Evolutionary conservation across 2,113 vertebrate species (phyloP), one percentile per base, ranked within the genome.

Genomic region (Entelurus aequoreus): DNA sequence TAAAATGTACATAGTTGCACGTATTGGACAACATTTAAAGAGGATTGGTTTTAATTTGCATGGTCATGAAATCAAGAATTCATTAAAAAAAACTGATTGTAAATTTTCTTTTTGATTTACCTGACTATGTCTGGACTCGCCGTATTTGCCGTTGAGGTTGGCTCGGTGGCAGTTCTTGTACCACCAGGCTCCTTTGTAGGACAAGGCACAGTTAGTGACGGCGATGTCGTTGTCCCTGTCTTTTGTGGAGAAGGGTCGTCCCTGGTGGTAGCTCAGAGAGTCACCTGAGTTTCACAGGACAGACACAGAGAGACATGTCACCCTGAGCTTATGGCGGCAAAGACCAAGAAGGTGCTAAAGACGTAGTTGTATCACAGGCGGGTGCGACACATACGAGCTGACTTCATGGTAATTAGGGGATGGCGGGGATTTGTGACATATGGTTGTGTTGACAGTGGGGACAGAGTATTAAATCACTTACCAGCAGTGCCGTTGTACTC

Each of bases 151-250:
- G 0, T 99, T 99, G 84, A 99, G 95, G 85, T 99, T 99, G 71
- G 94, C 97, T 54, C 96, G 90, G 76, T 99, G 97, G 84, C 96
- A 99, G 87, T 99, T 99, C 90, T 98, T 99, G 8, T 97, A 99
- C 97, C 97, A 99, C 97, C 97, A 99, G 5, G 96, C 97, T 59
- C 97, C 97, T 89, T 98, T 99, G 88, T 99, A 99, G 4, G 97
- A 98, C 89, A 94, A 88, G 75, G 97, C 97, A 15, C 97, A 99
- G 88, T 99, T 99, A 73, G 96, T 99, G 60, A 99, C 95, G 1
- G 97, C 97, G 0, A 97, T 93, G 2, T 99, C 97, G 0, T 99
- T 99, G 89, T 99, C 97, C 81, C 93, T 91, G 87, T 99, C 97
- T 90, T 95, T 92, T 7, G 97, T 98, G 69, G 97, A 99, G 89